Conservation (phyloP, 2,113 vertebrate genomes). For the Setophaga kirtlandii region DNA sequence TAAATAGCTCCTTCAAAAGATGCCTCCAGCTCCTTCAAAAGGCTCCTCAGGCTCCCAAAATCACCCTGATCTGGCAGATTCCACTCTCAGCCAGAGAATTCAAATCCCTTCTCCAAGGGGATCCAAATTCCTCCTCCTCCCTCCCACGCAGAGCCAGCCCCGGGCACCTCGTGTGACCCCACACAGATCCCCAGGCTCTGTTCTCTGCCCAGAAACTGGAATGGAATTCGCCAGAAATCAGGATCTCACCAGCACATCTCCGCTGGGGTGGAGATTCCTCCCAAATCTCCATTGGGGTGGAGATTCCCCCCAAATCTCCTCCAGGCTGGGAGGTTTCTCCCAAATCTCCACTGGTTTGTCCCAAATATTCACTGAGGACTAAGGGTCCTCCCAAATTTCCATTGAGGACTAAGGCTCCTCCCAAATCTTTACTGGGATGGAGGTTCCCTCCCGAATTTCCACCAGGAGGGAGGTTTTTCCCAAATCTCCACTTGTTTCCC, state of each 20-base stretch:
- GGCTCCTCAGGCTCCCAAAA: not conserved
- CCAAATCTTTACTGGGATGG: not conserved
- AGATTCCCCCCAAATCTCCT: too few relatives aligned
- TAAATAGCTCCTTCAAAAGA: not conserved
- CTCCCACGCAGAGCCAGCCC: accelerated
- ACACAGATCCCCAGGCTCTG: accelerated
- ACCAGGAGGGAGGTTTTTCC: too few relatives aligned
- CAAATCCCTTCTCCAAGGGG: not conserved
- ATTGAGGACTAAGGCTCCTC: not conserved
- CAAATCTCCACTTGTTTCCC: not conserved
- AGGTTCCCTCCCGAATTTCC: not conserved
- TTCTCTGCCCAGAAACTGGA: not conserved
- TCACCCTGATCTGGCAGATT: not conserved
- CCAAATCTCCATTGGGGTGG: not conserved
- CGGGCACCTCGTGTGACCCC: accelerated
- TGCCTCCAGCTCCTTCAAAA: not conserved
- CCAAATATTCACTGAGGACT: too few relatives aligned
- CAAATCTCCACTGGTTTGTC: too few relatives aligned
- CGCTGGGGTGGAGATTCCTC: not conserved
- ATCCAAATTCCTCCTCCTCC: not conserved
- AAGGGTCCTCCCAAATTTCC: too few relatives aligned
- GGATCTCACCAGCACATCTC: not conserved
- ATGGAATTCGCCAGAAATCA: not conserved
- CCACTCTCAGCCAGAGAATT: not conserved
- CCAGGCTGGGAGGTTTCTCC: not conserved